Base-by-base conservation (phyloP, 2,113 vertebrate genomes). In the Ardeotis arabs region DNA sequence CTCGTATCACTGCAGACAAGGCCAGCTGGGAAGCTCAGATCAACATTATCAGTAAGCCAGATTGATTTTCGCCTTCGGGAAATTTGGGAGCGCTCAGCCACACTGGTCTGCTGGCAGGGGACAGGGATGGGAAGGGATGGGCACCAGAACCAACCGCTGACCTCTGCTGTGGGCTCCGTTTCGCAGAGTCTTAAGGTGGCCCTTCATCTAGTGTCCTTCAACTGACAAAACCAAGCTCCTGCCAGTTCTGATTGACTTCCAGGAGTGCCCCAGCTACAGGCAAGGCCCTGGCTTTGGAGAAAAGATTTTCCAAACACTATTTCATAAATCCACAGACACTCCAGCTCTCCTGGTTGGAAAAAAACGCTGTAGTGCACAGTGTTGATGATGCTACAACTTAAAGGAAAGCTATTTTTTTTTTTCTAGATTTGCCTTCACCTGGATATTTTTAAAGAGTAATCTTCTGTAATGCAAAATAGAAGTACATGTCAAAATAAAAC, bases 1-100 rank as follows among this genome's bases (percentile, higher is more conserved):
- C 20, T 59, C 1, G 0, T 4, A 24, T 33, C 55, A 33, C n/a
- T 33, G 56, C 3, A 14, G 69, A 25, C 23, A 19, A 37, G 22
- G 20, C 35, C 77, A 31, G 74, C 60, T 70, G 75, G 52, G 69
- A 59, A 90, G 47, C 52, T 85, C 74, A 25, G 41, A 67, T 6
- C 74, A 58, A 31, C 56, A 31, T 52, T 44, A 90, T 18, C 80
- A 35, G 60, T 37, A 35, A 77, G 74, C 7, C 3, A 7, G 55
- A 31, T 12, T 31, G 14, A 28, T 73, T 58, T 58, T 5, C 41
- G 64, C 60, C 35, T 78, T 33, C 21, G 49, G 77, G 81, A 78
- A 29, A 49, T 52, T 0, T 5, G 62, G 53, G n/a, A 45, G 29
- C 2, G 21, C 66, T 67, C 44, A 24, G 70, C 3, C 56, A 45